Percentiles rank a stretch among this genome's conserved stretches.
These are phyloP conservation scores for Phrynocephalus forsythii DNA, from an alignment of 2,797 vertebrate genomes.

Conservation along the genomic window DNA sequence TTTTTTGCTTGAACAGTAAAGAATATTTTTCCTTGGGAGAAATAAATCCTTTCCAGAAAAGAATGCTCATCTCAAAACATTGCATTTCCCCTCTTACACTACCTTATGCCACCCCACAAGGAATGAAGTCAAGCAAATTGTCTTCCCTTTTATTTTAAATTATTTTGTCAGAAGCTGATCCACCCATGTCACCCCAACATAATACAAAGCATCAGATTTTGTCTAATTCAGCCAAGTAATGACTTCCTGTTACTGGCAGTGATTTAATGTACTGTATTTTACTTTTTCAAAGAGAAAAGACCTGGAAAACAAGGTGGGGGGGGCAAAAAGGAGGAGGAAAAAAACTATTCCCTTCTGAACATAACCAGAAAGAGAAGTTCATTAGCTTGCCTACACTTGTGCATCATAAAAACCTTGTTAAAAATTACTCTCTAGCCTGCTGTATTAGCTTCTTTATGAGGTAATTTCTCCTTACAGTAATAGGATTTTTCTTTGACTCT, in stretches of 20 bases:
- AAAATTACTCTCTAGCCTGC: constrained; percentile 99
- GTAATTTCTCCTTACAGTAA: constrained; percentile 98
- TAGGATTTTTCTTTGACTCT: constrained; percentile 99
- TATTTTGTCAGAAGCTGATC: constrained; percentile 60
- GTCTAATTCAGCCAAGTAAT: constrained; percentile 85
- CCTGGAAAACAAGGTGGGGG: constrained; percentile 84
- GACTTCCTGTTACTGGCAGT: constrained; percentile 85
- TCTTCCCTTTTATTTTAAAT: constrained; percentile 63
- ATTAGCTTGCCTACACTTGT: constrained; percentile 98
- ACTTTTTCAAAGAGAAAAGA: constrained; percentile 87
- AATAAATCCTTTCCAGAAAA: constrained; percentile 68
- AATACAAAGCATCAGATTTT: constrained; percentile 71
- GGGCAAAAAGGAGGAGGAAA: too few relatives aligned
- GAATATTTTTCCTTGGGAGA: constrained; percentile 5
- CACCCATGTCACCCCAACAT: constrained; percentile 67
- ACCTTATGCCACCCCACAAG: constrained; percentile 68
- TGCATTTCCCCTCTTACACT: constrained; percentile 53
- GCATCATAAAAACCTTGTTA: constrained; percentile 99
- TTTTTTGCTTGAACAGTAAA: background rate
- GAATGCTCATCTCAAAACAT: constrained; percentile 65
- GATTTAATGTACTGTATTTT: constrained; percentile 88
- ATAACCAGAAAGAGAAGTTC: constrained; percentile 99
- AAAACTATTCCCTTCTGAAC: constrained; percentile 91
- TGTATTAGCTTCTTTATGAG: constrained; percentile 99
- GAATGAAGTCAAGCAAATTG: constrained; percentile 69